Conservation (phyloP, 1,140 invertebrate species). For the Pogonomyrmex barbatus region DNA sequence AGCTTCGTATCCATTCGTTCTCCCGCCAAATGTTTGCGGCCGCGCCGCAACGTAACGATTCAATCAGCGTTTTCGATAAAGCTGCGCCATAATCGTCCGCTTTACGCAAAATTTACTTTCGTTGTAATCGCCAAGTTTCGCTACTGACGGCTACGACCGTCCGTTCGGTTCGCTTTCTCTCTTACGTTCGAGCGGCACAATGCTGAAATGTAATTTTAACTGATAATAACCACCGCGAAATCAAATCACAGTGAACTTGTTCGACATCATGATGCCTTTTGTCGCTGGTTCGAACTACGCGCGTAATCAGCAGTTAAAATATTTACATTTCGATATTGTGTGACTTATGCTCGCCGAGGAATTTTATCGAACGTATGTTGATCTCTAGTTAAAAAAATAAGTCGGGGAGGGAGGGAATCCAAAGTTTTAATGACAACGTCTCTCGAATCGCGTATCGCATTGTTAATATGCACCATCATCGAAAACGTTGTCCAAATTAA, state of each 20-base stretch:
- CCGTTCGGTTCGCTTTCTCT: constrained; percentile 55
- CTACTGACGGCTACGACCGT: not conserved
- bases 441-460: not conserved
- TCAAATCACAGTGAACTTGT: not conserved
- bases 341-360: not conserved
- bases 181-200: constrained; percentile 20
- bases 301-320: not conserved
- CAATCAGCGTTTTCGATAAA: constrained; percentile 15
- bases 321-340: not conserved
- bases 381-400: no score
- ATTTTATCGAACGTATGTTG: no score
- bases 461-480: not conserved
- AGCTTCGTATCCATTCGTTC: not conserved
- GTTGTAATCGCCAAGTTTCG: constrained; percentile 31
- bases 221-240: not conserved
- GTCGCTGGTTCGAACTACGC: not conserved
- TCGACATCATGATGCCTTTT: not conserved
- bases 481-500: not conserved
- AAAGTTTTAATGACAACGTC: not conserved
- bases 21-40: not conserved
- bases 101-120: constrained; percentile 55
- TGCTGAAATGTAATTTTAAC: constrained; percentile 5
- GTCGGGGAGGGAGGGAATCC: no score
- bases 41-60: constrained; percentile 1
- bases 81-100: not conserved